A percentile compares a stretch with the other conserved stretches of the same genome.
These are phyloP conservation scores for Motacilla alba DNA, from an alignment of 2,113 vertebrate genomes.

Conservation along the genomic window DNA sequence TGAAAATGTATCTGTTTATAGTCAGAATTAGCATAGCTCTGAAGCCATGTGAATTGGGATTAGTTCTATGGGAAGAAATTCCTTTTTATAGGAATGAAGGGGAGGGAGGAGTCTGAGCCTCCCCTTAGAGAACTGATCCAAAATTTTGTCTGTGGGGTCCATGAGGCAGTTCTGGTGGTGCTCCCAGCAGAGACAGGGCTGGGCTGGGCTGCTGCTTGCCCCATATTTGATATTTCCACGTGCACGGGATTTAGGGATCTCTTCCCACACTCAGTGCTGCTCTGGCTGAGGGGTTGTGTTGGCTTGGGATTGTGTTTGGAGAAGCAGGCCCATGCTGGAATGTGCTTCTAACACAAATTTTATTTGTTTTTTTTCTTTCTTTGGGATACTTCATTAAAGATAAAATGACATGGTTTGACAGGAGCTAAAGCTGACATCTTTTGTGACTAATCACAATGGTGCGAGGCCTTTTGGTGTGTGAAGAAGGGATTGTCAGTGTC, in stretches of 20 bases:
- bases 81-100: background rate
- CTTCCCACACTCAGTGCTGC: background rate
- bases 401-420: background rate
- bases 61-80: background rate
- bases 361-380: background rate
- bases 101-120: background rate
- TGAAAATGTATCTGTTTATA: background rate
- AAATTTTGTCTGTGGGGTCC: background rate
- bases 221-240: rapidly evolving
- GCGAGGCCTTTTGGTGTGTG: background rate
- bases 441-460: background rate
- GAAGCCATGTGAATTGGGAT: background rate
- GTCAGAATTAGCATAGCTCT: background rate
- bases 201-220: background rate
- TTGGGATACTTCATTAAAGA: background rate
- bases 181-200: background rate
- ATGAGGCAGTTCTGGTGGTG: background rate
- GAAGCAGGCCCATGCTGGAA: background rate
- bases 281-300: background rate
- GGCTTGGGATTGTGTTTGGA: background rate
- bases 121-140: background rate
- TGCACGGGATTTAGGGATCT: background rate
- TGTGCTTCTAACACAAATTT: background rate
- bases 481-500: background rate
- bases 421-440: background rate